phyloP scores from a whole-genome alignment of 2,797 vertebrate species.

The Benthosema pterotum region DNA sequence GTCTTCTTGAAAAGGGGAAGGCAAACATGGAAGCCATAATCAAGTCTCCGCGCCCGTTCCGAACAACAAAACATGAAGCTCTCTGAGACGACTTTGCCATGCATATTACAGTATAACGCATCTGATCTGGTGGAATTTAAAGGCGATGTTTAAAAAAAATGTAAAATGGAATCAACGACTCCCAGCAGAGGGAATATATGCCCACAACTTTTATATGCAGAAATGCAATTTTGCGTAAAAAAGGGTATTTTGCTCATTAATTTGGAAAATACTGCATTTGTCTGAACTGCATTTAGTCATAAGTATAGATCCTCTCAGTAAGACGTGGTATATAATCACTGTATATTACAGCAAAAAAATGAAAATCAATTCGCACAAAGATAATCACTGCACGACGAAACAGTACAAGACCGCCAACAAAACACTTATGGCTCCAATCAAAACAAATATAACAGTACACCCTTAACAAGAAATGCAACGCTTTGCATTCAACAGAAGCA shows the following conservation, averaged over 20 bases:
- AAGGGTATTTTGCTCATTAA: background rate
- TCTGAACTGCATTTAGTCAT: background rate
- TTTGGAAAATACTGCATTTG: background rate
- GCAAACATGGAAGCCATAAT: slow-evolving; percentile 28
- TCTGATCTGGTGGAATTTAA: no score
- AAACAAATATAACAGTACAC: slow-evolving; percentile 56
- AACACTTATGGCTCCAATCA: slow-evolving; percentile 53
- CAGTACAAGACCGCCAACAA: slow-evolving; percentile 30
- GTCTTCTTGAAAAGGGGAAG: slow-evolving; percentile 21
- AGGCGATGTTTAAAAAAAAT: background rate
- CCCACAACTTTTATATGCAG: slow-evolving; percentile 74
- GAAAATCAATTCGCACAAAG: slow-evolving; percentile 41
- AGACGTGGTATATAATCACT: background rate
- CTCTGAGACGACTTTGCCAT: background rate
- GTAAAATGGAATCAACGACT: slow-evolving; percentile 51
- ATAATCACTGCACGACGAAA: slow-evolving; percentile 48
- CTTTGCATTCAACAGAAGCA: slow-evolving; percentile 20
- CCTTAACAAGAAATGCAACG: slow-evolving; percentile 22
- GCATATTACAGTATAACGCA: no score
- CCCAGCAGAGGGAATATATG: slow-evolving; percentile 59
- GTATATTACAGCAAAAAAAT: no score
- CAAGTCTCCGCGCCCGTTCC: slow-evolving; percentile 19
- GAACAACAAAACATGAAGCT: slow-evolving; percentile 4
- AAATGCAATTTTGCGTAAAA: slow-evolving; percentile 37
- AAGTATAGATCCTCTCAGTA: background rate